A percentile compares a stretch with the other conserved stretches of the same genome.
phyloP scores from a whole-genome alignment of 1,140 invertebrate species.

The Neodiprion virginianus region DNA sequence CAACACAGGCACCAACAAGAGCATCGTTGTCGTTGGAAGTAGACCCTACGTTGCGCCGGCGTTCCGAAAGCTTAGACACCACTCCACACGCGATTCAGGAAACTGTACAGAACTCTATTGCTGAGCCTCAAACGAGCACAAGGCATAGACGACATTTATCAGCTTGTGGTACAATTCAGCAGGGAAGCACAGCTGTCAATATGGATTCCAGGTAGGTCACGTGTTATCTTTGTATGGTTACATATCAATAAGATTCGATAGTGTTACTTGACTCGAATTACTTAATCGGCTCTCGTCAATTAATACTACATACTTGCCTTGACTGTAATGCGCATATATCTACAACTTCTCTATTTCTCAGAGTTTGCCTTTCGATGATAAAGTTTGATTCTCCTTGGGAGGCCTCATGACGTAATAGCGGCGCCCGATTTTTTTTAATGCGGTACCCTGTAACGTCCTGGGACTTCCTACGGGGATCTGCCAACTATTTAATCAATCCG shows the following conservation, averaged over 20 bases:
- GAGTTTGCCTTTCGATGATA: conserved; percentile 16
- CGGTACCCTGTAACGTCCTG: conserved; percentile 59
- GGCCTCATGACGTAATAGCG: conserved; percentile 57
- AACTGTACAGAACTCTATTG: conserved; percentile 36
- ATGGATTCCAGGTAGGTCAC: conserved; percentile 55
- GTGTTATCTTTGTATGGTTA: not conserved
- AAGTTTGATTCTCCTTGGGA: conserved; percentile 51
- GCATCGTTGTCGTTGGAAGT: conserved; percentile 70
- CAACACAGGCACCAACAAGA: conserved; percentile 56
- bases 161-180: conserved; percentile 56
- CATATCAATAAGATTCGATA: not conserved
- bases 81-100: conserved; percentile 57
- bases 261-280: conserved; percentile 17
- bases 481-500: conserved; percentile 20
- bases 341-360: not conserved
- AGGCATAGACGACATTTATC: conserved; percentile 56
- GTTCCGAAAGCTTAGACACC: conserved; percentile 68
- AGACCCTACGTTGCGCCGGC: conserved; percentile 54
- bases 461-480: conserved; percentile 54
- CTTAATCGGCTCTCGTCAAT: conserved; percentile 41
- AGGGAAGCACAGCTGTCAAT: conserved; percentile 44
- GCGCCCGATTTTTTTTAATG: conserved; percentile 46
- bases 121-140: conserved; percentile 47
- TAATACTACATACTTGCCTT: conserved; percentile 13
- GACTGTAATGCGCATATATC: not conserved